These are phyloP conservation scores for Dolichallabes microphthalmus DNA, from an alignment of 2,113 vertebrate species.

Conservation along the genomic window DNA sequence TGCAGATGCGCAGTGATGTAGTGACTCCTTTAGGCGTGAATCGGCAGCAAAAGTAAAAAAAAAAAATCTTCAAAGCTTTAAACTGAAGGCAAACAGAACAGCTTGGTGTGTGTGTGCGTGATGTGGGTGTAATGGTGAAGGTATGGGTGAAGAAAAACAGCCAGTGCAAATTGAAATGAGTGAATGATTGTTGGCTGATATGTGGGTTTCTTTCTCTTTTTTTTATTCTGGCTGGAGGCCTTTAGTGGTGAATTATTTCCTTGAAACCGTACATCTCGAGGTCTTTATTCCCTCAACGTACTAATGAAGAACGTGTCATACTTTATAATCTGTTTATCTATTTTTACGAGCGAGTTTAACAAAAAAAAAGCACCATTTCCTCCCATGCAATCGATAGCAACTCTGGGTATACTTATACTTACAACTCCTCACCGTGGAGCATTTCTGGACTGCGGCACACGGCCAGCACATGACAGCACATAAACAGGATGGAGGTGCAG, in stretches of 20 bases:
- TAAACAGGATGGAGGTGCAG: slow-evolving; percentile 37
- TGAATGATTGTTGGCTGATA: slow-evolving; percentile 11
- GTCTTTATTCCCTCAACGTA: background rate
- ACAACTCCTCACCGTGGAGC: slow-evolving; percentile 12
- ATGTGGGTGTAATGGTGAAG: slow-evolving; percentile 73
- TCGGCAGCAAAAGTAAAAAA: slow-evolving; percentile 54
- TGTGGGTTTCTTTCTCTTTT: background rate
- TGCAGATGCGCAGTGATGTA: slow-evolving; percentile 51
- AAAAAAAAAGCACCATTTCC: background rate
- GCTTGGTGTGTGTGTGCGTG: slow-evolving; percentile 63
- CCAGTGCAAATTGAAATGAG: slow-evolving; percentile 50
- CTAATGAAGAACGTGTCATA: too few species aligned
- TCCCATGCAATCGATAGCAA: slow-evolving; percentile 17
- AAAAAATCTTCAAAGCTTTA: slow-evolving; percentile 63
- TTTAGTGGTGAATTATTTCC: background rate
- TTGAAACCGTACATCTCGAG: background rate
- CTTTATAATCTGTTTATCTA: background rate
- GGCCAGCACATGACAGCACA: slow-evolving; percentile 35
- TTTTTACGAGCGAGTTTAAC: background rate
- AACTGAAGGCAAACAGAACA: slow-evolving; percentile 54
- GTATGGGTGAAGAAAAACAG: slow-evolving; percentile 54
- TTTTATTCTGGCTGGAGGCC: background rate
- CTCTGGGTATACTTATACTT: background rate
- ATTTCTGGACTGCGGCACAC: slow-evolving; percentile 35
- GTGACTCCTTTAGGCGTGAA: slow-evolving; percentile 58